Percentiles rank a stretch among this genome's conserved stretches.
These are phyloP conservation scores for Cataglyphis altisquamis DNA, from an alignment of 2,888 invertebrate genomes.

Conservation along the genomic window DNA sequence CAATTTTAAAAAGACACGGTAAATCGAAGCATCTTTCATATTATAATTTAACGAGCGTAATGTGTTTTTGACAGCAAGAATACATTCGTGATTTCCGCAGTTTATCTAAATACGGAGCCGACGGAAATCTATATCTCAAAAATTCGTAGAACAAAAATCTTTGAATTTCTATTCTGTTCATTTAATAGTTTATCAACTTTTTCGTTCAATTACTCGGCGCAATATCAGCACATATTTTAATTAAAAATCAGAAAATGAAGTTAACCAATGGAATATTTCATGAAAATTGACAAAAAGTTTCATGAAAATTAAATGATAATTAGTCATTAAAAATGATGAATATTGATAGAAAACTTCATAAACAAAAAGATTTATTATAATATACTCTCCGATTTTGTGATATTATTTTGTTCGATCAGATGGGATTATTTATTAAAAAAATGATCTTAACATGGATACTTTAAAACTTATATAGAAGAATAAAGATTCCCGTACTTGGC, in stretches of 20 bases:
- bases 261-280: background rate
- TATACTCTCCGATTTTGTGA: background rate
- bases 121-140: slow-evolving; percentile 28
- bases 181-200: slow-evolving; percentile 24
- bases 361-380: background rate
- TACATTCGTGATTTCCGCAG: slow-evolving; percentile 29
- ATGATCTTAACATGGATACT: background rate
- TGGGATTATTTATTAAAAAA: background rate
- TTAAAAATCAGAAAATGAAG: background rate
- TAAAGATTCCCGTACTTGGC: background rate
- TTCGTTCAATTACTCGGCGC: background rate
- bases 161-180: slow-evolving; percentile 24
- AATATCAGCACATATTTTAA: slow-evolving; percentile 11
- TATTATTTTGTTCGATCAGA: background rate
- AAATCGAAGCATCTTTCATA: slow-evolving; percentile 35
- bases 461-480: background rate
- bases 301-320: background rate
- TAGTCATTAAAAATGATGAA: background rate
- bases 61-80: slow-evolving; percentile 47
- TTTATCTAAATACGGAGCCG: slow-evolving; percentile 37
- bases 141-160: slow-evolving; percentile 8
- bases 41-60: slow-evolving; percentile 41
- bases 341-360: background rate
- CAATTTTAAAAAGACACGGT: slow-evolving; percentile 35
- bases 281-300: background rate